These are phyloP conservation scores for Drosophila anomalata DNA, from an alignment of 2,888 invertebrate species.

Conservation along the genomic window DNA sequence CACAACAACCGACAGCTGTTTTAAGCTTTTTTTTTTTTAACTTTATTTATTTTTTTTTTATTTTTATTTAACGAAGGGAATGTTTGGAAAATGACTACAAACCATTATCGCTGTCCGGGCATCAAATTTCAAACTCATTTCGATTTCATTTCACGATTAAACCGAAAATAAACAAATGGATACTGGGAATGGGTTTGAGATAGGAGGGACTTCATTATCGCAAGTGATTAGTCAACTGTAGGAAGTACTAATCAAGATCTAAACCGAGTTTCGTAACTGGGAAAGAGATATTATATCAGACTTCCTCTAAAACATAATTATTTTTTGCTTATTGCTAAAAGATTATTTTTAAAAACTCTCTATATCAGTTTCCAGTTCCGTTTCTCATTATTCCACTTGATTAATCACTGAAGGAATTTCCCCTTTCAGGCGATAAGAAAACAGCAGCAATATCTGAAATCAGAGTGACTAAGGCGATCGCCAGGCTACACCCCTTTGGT, in stretches of 20 bases:
- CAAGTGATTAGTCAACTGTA: constrained; percentile 28
- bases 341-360: neutral
- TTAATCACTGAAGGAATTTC: constrained; percentile 15
- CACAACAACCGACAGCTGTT: constrained; percentile 73
- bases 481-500: constrained; percentile 19
- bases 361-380: neutral
- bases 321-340: too few relatives aligned
- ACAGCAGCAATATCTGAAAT: constrained; percentile 12
- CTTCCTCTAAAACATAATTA: neutral
- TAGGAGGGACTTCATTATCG: constrained; percentile 3
- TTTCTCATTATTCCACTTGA: constrained; percentile 3
- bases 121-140: constrained; percentile 67
- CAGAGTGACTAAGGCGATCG: constrained; percentile 35
- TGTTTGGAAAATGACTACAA: constrained; percentile 69
- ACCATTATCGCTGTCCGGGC: constrained; percentile 66
- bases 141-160: constrained; percentile 41
- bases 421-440: constrained; percentile 21
- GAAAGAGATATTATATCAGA: constrained; percentile 1
- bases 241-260: constrained; percentile 16
- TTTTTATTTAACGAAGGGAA: constrained; percentile 28
- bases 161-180: constrained; percentile 18
- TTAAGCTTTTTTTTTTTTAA: constrained; percentile 42
- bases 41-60: constrained; percentile 28
- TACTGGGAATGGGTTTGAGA: neutral
- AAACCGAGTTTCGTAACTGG: too few relatives aligned